phyloP scores from a whole-genome alignment of 2,113 vertebrate species.

The Chaetodon auriga region DNA sequence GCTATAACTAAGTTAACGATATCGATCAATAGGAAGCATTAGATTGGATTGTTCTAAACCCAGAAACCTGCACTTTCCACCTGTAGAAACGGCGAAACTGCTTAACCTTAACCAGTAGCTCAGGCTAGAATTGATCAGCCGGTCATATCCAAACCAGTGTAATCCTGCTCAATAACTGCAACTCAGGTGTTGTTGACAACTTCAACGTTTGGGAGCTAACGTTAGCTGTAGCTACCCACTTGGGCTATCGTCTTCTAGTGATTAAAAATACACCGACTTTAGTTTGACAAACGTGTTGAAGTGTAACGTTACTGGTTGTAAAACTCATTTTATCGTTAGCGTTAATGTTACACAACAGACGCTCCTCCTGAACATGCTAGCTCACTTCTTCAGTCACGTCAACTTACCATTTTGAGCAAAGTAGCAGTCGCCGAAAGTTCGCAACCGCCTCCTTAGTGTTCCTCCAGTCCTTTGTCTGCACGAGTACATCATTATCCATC shows the following conservation, averaged over 20 bases:
- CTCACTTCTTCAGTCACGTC: not conserved
- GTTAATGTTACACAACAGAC: not conserved
- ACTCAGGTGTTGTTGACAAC: not conserved
- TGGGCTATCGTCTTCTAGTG: rapidly evolving
- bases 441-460: conserved; percentile 73
- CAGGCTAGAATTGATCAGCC: not conserved
- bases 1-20: not conserved
- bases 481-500: conserved; percentile 50
- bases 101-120: too few relatives aligned
- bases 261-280: not conserved
- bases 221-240: not conserved
- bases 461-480: conserved; percentile 56
- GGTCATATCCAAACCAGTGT: not conserved
- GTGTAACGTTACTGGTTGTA: not conserved
- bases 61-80: too few relatives aligned
- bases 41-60: not conserved
- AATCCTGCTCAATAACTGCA: too few relatives aligned
- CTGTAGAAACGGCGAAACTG: too few relatives aligned
- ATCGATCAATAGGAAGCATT: not conserved
- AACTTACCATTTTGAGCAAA: conserved; percentile 83
- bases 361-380: rapidly evolving
- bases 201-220: not conserved
- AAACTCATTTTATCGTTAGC: not conserved
- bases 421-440: conserved; percentile 74
- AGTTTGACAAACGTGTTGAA: not conserved